Evolutionary conservation across 2,797 vertebrate species (phyloP).

Genomic region (Lacerta agilis): DNA sequence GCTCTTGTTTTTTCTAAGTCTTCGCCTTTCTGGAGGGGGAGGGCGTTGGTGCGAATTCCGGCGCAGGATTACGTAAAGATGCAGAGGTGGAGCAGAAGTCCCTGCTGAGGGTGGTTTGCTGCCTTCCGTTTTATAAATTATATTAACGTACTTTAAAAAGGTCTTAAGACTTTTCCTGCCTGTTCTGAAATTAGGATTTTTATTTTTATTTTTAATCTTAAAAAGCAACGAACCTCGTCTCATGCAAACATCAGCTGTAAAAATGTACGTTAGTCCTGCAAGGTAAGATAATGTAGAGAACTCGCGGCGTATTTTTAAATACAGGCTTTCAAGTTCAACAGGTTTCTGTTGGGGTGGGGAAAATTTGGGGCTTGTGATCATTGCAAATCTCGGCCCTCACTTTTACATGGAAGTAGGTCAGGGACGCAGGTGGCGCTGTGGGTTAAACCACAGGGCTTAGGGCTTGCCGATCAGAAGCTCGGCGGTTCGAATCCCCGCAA

Average conservation of each 20-base stretch:
- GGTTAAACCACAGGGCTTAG: too few relatives aligned
- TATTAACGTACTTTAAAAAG: too few relatives aligned
- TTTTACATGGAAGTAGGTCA: too few relatives aligned
- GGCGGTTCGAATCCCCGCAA: too few relatives aligned
- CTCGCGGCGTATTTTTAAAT: too few relatives aligned
- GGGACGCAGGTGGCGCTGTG: too few relatives aligned
- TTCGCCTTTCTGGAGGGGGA: too few relatives aligned
- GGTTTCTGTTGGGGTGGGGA: neutral
- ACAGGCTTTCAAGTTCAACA: neutral
- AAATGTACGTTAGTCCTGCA: neutral
- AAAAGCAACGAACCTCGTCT: neutral
- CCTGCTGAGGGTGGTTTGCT: too few relatives aligned
- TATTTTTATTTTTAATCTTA: neutral
- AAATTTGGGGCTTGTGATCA: too few relatives aligned
- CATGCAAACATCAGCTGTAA: neutral
- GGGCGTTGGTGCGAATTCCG: neutral
- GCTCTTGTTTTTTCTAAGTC: neutral
- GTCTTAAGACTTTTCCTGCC: neutral
- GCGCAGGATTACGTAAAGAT: neutral
- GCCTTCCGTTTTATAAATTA: neutral
- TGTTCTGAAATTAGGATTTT: neutral
- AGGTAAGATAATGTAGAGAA: neutral
- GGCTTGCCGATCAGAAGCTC: too few relatives aligned
- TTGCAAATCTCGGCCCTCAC: neutral
- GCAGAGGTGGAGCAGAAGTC: too few relatives aligned